These are phyloP conservation scores for Syrphus vitripennis DNA, from an alignment of 2,888 invertebrate species.

Conservation along the genomic window DNA sequence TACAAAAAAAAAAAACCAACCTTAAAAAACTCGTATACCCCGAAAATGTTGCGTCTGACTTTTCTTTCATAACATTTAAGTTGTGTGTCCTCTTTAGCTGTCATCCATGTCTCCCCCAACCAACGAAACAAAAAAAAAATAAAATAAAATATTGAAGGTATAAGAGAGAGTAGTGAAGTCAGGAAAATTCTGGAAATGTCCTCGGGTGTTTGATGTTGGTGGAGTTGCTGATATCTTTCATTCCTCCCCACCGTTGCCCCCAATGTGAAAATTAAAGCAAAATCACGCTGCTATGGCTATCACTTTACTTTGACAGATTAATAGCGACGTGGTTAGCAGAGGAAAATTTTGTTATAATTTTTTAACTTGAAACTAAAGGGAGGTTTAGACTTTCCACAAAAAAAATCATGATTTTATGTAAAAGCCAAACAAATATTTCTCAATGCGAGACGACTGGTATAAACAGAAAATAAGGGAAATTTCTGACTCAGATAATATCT, in stretches of 20 bases:
- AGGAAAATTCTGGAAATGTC: slow-evolving; percentile 22
- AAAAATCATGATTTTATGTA: too few species aligned
- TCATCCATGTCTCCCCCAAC: not conserved
- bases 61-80: slow-evolving; percentile 67
- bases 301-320: slow-evolving; percentile 70
- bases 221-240: slow-evolving; percentile 4
- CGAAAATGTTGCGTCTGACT: slow-evolving; percentile 56
- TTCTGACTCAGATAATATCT: too few species aligned
- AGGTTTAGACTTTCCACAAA: not conserved
- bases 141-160: not conserved
- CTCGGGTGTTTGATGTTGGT: slow-evolving; percentile 6
- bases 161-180: not conserved
- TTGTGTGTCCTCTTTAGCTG: slow-evolving; percentile 28
- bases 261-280: slow-evolving; percentile 34
- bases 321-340: slow-evolving; percentile 64
- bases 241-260: too few species aligned
- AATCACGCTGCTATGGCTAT: slow-evolving; percentile 68
- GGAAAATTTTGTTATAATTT: slow-evolving; percentile 6
- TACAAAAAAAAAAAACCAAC: not conserved
- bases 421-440: too few species aligned
- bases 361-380: not conserved
- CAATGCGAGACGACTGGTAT: too few species aligned
- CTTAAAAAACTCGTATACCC: not conserved
- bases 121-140: not conserved
- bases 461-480: too few species aligned